Evolutionary conservation across 2,797 vertebrate species (phyloP), one percentile per base, ranked within the genome.

Genomic region (Rachycentron canadum): DNA sequence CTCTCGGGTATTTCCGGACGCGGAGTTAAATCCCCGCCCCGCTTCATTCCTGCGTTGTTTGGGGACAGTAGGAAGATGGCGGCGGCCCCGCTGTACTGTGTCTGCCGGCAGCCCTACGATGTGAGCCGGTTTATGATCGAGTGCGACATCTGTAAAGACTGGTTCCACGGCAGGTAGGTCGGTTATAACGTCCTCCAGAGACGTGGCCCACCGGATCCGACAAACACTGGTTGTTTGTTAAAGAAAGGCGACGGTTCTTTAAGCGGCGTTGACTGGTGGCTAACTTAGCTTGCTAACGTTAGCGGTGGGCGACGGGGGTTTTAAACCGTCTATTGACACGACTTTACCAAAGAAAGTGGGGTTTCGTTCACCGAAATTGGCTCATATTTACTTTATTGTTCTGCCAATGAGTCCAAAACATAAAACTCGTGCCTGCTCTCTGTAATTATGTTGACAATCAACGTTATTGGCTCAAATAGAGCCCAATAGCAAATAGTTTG

Each of bases 121-220:
- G 97, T 98, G 92, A 98, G 91, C 95, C 97, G 97, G 95, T 99
- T 99, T 93, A 98, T 99, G 98, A 99, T 99, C 93, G 97, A 99
- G 91, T 99, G 98, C 91, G 97, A 99, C 93, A 95, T 96, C 88
- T 99, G 98, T 95, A 98, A 99, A 93, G 98, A 99, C 95, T 99
- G 98, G 98, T 99, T 99, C 93, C 98, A 98, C 86, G 97, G 98
- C 96, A 98, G 97, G 98, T 98, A 95, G 65, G 95, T 86, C 14
- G 82, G 72, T 26, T 69, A 64, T 25, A 1, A 21, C 14, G 76
- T 80, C 12, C 30, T 47, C 2, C 6, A 23, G 4, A 1, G 17
- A 2, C 3, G 7, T 23, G 12, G 50, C 4, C 14, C 16, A 0
- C 19, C 8, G 0, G 49, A 64, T 47, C 5, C 14, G 69, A 78